Percentiles rank a stretch among this genome's conserved stretches.
Conservation (phyloP, 2,888 invertebrate species). For the Parnassius orleans region DNA sequence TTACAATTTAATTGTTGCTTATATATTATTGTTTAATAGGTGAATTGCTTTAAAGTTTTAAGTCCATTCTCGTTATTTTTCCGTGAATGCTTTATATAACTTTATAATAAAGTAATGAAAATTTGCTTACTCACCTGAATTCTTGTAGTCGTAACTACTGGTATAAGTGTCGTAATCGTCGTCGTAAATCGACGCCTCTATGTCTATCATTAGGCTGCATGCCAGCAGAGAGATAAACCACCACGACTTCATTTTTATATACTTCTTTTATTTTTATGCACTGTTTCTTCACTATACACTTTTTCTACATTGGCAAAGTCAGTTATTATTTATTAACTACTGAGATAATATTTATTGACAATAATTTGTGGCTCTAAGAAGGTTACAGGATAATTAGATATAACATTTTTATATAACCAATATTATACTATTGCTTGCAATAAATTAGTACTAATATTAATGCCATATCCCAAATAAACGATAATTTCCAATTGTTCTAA, state of each 20-base stretch:
- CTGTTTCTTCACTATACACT: slow-evolving; percentile 32
- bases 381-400: background rate
- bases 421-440: too few relatives aligned
- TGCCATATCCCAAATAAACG: too few relatives aligned
- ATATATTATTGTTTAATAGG: too few relatives aligned
- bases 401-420: slow-evolving; percentile 16
- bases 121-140: slow-evolving; percentile 53
- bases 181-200: slow-evolving; percentile 64
- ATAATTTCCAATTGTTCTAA: too few relatives aligned
- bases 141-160: slow-evolving; percentile 64
- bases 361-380: background rate
- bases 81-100: too few relatives aligned
- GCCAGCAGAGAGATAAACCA: slow-evolving; percentile 54
- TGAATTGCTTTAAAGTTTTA: too few relatives aligned
- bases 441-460: too few relatives aligned
- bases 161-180: slow-evolving; percentile 74
- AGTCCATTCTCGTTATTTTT: too few relatives aligned
- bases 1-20: too few relatives aligned
- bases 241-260: slow-evolving; percentile 50
- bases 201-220: slow-evolving; percentile 46
- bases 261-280: slow-evolving; percentile 36
- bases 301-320: slow-evolving; percentile 40
- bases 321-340: slow-evolving; percentile 23
- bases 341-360: too few relatives aligned
- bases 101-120: background rate